Base-by-base conservation (phyloP, 1,140 invertebrate genomes). In the Teleogryllus occipitalis region DNA sequence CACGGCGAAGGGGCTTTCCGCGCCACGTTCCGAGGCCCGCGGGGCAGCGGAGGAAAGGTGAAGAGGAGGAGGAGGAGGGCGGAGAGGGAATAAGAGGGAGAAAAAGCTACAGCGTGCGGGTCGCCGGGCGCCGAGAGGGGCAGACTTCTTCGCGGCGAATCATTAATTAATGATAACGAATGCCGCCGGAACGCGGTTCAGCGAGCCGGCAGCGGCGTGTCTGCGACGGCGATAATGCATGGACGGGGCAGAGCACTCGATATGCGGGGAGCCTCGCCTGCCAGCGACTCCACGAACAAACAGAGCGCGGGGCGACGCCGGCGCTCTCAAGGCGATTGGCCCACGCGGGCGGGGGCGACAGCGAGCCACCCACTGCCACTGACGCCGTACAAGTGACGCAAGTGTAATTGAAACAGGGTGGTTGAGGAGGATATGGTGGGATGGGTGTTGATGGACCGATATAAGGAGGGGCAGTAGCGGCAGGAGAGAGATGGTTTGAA, bases 161-260 rank as follows among this genome's bases (percentile, higher is more conserved):
- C 54, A 65, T 65, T 65, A 65, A 65, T 65, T 65, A 65, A 65
- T 65, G 54, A 65, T 65, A 65, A 65, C 54, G 54, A 65, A 65
- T 65, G 54, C 54, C 54, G 54, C 2, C 10, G 18, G 54, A 18
- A 14, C 10, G 54, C 54, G 54, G 54, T 14, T 65, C 10, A 65
- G 10, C 54, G 10, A 10, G 54, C 54, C 10, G 18, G 54, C 54
- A 65, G 54, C 54, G 54, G 54, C 10, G 54, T 14, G 18, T 65
- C 54, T 65, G 54, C 2, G 54, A 65, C 54, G 54, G 18, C 10
- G 54, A 7, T 10, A 65, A 65, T 65, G 54, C 10, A 14, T 65
- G 54, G 54, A 14, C 10, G 54, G 54, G 54, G 54, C 10, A 65
- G 10, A 18, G 54, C 18, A 65, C 54, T 65, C 54, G 54, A 65